These are phyloP conservation scores for Syrmaticus mikado DNA, from an alignment of 2,113 vertebrate species.

Conservation along the genomic window DNA sequence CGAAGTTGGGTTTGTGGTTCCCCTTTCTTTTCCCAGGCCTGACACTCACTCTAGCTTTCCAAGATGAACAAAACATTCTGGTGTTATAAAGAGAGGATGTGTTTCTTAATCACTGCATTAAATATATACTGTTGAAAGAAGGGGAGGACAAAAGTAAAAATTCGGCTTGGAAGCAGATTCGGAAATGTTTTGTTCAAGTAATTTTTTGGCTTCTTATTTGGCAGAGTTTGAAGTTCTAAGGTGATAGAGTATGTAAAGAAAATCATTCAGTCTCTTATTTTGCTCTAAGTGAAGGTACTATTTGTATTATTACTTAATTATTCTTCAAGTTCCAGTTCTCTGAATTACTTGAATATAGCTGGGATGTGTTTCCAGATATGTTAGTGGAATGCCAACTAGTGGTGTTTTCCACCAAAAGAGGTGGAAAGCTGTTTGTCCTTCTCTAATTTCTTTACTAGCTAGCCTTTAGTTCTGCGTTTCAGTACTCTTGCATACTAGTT, in stretches of 20 bases:
- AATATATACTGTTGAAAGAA: slow-evolving; percentile 45
- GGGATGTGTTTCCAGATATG: background rate
- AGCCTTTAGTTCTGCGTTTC: background rate
- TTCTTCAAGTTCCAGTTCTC: background rate
- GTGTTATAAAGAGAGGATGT: slow-evolving; percentile 30
- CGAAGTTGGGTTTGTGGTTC: background rate
- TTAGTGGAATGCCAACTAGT: background rate
- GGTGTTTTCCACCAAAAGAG: background rate
- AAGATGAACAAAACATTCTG: slow-evolving; percentile 17
- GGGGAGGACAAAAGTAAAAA: background rate
- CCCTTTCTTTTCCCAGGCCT: slow-evolving; percentile 12
- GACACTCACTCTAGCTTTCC: background rate
- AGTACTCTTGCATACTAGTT: background rate
- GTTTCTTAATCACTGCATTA: slow-evolving; percentile 48
- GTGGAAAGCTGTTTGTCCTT: background rate
- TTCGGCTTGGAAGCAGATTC: background rate
- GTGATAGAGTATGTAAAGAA: background rate
- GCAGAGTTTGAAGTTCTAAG: background rate
- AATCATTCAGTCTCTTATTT: background rate
- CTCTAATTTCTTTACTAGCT: background rate
- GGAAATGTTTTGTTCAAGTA: slow-evolving; percentile 25
- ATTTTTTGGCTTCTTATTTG: slow-evolving; percentile 29
- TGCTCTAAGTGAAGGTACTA: background rate
- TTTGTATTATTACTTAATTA: slow-evolving; percentile 5
- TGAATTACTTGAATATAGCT: background rate